A percentile compares a stretch with the other conserved stretches of the same genome.
phyloP scores from a whole-genome alignment of 2,113 vertebrate species.

The Coptodon rendalli region DNA sequence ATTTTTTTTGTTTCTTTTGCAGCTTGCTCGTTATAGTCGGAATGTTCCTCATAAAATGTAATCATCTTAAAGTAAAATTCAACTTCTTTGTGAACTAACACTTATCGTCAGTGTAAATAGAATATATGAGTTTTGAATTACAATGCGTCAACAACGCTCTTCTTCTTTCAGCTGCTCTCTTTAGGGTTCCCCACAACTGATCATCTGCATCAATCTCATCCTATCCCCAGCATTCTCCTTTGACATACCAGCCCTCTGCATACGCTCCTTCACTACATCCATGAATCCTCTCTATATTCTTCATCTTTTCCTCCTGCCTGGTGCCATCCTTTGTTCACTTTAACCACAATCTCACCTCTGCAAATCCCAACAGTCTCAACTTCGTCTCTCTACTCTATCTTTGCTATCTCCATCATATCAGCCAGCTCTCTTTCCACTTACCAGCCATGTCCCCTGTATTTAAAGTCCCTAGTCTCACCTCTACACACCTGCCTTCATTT shows the following conservation, averaged over 20 bases:
- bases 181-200: neutral
- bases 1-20: neutral
- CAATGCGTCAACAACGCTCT: neutral
- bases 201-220: neutral
- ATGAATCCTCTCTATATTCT: neutral
- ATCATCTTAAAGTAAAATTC: neutral
- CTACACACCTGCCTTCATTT: neutral
- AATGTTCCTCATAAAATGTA: neutral
- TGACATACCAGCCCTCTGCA: neutral
- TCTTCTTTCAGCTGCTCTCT: neutral
- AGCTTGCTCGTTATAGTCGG: neutral
- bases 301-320: neutral
- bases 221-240: neutral
- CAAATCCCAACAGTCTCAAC: neutral
- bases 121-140: neutral
- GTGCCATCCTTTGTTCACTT: neutral
- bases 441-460: neutral
- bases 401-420: neutral
- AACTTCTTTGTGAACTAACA: neutral
- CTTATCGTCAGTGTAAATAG: neutral
- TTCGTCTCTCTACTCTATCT: neutral
- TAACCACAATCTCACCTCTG: neutral
- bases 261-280: neutral
- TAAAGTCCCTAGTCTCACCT: neutral
- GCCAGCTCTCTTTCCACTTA: neutral